Conservation (phyloP, 1,140 invertebrate species). For the Diorhabda elongata region DNA sequence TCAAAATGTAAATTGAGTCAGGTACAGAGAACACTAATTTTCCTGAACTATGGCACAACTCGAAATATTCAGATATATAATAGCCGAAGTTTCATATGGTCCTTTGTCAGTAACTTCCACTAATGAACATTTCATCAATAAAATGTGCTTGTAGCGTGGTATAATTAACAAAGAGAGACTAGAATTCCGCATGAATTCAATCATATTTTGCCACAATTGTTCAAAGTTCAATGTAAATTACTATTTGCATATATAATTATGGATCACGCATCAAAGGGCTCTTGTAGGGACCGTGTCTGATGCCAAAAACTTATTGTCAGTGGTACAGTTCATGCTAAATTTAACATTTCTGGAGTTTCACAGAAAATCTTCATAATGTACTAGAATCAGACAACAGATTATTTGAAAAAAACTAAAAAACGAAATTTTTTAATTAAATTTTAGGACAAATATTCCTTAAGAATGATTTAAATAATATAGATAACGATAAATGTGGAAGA, state of each 20-base stretch:
- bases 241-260: conserved; percentile 41
- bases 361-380: no score
- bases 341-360: background rate
- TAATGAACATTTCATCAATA: conserved; percentile 23
- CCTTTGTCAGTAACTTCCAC: conserved; percentile 19
- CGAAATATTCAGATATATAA: conserved; percentile 6
- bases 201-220: conserved; percentile 39
- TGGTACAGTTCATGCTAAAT: conserved; percentile 5
- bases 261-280: conserved; percentile 32
- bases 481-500: no score
- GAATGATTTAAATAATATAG: no score
- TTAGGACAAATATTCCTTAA: no score
- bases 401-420: no score
- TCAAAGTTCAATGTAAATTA: conserved; percentile 39
- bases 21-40: conserved; percentile 17
- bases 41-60: background rate
- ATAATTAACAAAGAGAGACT: conserved; percentile 30
- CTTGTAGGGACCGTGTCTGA: conserved; percentile 6
- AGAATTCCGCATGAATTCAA: conserved; percentile 28
- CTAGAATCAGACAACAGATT: no score
- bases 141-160: conserved; percentile 17
- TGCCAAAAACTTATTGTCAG: conserved; percentile 14
- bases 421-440: no score
- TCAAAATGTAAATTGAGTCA: conserved; percentile 20
- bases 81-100: conserved; percentile 19